A percentile compares a stretch with the other conserved stretches of the same genome.
These are phyloP conservation scores for Marronus borbonicus DNA, from an alignment of 2,888 invertebrate genomes.

Conservation along the genomic window DNA sequence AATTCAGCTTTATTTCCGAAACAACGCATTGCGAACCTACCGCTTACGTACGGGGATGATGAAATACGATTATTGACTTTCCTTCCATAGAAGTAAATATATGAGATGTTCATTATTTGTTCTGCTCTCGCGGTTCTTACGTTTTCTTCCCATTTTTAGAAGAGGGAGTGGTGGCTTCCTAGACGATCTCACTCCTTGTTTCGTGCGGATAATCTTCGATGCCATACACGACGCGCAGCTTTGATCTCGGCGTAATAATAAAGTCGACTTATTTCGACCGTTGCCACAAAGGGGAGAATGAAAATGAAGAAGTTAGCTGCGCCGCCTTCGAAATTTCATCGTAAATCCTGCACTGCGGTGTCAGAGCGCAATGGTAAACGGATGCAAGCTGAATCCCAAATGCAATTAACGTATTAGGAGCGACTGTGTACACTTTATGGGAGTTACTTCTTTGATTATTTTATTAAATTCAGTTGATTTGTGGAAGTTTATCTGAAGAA, in stretches of 20 bases:
- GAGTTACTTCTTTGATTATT: too few species aligned
- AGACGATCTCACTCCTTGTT: conserved; percentile 57
- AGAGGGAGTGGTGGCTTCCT: not conserved
- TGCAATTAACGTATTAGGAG: not conserved
- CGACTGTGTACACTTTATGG: too few species aligned
- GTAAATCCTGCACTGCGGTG: not conserved
- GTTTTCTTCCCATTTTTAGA: not conserved
- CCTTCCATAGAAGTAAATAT: not conserved
- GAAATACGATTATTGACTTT: not conserved
- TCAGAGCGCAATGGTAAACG: not conserved
- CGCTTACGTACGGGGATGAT: not conserved
- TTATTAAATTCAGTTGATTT: too few species aligned
- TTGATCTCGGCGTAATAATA: conserved; percentile 61
- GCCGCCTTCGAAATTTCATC: conserved; percentile 5
- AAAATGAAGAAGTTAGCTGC: conserved; percentile 6
- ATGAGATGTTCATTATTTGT: conserved; percentile 8
- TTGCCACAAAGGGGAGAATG: not conserved
- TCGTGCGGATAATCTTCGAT: conserved; percentile 63
- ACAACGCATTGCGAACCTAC: not conserved
- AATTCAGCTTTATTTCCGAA: conserved; percentile 1
- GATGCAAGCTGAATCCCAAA: conserved; percentile 14
- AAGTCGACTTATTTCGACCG: conserved; percentile 55
- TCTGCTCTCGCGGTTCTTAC: not conserved
- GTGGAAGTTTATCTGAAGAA: too few species aligned
- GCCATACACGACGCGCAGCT: conserved; percentile 63